phyloP scores from a whole-genome alignment of 1,140 invertebrate species.

The Apis mellifera region Amel_HAv3.1 CM009943.2:6619501-6620000 shows the following conservation, averaged over 20 bases:
- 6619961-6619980: slow-evolving; percentile 1
- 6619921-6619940: slow-evolving; percentile 3
- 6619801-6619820: slow-evolving; percentile 69
- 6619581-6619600: slow-evolving; percentile 41
- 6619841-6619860: slow-evolving; percentile 33
- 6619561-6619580: slow-evolving; percentile 55
- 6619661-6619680: slow-evolving; percentile 67
- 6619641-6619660: slow-evolving; percentile 41
- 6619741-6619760: slow-evolving; percentile 71
- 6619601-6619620: slow-evolving; percentile 30
- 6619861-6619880: slow-evolving; percentile 24
- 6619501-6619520: slow-evolving; percentile 47
- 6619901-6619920: slow-evolving; percentile 10
- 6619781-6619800: slow-evolving; percentile 66
- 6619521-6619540: slow-evolving; percentile 29
- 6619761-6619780: slow-evolving; percentile 76
- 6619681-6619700: slow-evolving; percentile 80
- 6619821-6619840: slow-evolving; percentile 49
- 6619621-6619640: slow-evolving; percentile 36
- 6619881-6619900: slow-evolving; percentile 32
- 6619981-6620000: slow-evolving; percentile 27
- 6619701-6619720: slow-evolving; percentile 52
- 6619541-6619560: slow-evolving; percentile 46
- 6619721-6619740: slow-evolving; percentile 31
- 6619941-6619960: slow-evolving; percentile 11